Evolutionary conservation across 2,888 invertebrate species (phyloP).

Genomic region (Hemithea aestivaria): DNA sequence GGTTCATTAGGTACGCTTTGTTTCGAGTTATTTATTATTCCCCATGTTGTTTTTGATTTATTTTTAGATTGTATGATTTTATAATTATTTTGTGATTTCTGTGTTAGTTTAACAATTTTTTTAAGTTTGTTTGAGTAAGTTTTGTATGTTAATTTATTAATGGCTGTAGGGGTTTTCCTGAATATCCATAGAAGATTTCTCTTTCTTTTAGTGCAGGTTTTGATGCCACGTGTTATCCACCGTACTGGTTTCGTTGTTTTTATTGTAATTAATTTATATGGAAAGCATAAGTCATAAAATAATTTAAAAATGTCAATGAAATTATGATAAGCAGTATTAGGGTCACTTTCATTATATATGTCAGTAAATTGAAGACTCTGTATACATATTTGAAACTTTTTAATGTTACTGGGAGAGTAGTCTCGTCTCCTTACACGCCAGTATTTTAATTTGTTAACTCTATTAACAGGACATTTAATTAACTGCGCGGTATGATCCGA

Average conservation of each 20-base stretch:
- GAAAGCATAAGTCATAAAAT: constrained; percentile 3
- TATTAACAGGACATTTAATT: background rate
- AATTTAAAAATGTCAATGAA: constrained; percentile 1
- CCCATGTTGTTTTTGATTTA: constrained; percentile 1
- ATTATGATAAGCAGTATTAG: constrained; percentile 1
- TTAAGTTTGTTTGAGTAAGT: background rate
- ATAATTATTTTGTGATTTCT: constrained; percentile 1
- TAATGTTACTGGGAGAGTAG: background rate
- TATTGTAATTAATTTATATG: background rate
- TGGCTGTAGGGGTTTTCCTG: background rate
- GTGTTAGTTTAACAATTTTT: constrained; percentile 1
- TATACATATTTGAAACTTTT: background rate
- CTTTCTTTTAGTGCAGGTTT: background rate
- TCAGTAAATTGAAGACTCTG: constrained; percentile 1
- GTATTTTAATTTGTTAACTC: background rate
- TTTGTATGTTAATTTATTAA: background rate
- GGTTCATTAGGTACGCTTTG: background rate
- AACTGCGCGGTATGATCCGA: background rate
- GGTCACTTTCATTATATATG: background rate
- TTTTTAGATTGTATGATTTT: background rate
- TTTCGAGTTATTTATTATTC: background rate
- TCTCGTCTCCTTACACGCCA: constrained; percentile 1
- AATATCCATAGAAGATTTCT: background rate
- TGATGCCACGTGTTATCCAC: background rate
- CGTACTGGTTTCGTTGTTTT: background rate